Base-by-base conservation (phyloP, 1,140 invertebrate genomes). In the Danaus plexippus region DNA sequence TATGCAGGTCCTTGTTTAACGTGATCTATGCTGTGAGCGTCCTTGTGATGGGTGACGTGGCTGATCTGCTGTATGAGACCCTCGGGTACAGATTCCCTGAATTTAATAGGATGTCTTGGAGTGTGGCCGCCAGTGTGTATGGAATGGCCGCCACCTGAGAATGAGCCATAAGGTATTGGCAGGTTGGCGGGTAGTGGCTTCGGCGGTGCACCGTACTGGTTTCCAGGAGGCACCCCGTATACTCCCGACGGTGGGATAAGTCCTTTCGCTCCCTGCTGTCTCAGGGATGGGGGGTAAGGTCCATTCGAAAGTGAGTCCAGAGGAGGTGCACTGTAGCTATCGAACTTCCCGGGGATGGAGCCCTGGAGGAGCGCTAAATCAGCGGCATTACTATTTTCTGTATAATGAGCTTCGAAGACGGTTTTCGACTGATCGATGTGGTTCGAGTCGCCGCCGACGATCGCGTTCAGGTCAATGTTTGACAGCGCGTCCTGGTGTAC, bases 71-170 rank as follows among this genome's bases (percentile, higher is more conserved):
- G 88, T 1, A 92, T 77, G 1, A 94, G 69, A 1, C 91, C 92
- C 48, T 85, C 81, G 4, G 93, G 93, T 2, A 94, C 90, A 1
- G 90, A 89, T 32, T 93, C 91, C 52, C 92, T 88, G 69, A 93
- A 94, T 66, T 91, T 89, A 8, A 92, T 88, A 0, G 91, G 91
- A 40, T 88, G 80, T 75, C 87, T 89, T 2, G 91, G 90, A 44
- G 85, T 79, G 9, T 74, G 73, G 10, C 72, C 82, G 11, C 85
- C 85, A 1, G 81, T 85, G 41, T 87, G 80, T 5, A 80, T 70
- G 0, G 79, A 85, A 32, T 85, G 77, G 3, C 80, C 75, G 0
- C 87, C 77, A 51, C 87, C 84, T 0, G 88, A 85, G 53, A 82
- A 74, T 9, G 71, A 62, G 9, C 87, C 87, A 44, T 88, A 88